Percentiles rank a stretch among this genome's conserved stretches.
Conservation (phyloP, 2,113 vertebrate genomes). For the Ptyas mucosa region DNA sequence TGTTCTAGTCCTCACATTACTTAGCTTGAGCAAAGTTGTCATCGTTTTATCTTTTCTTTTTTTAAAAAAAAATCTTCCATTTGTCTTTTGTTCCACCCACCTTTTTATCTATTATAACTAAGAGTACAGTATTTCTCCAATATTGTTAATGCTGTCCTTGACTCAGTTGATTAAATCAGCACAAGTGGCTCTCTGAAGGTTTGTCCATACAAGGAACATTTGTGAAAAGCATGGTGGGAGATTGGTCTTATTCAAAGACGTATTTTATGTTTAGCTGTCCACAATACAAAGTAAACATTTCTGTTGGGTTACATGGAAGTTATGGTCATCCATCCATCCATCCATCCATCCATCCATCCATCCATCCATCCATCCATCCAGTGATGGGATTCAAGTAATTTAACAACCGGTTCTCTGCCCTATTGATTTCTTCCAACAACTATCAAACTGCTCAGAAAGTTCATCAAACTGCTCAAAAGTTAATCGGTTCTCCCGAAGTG, state of each 20-base stretch:
- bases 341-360: not conserved
- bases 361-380: not conserved
- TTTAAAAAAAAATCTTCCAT: not conserved
- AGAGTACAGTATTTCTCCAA: not conserved
- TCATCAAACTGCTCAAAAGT: no score
- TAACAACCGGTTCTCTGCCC: no score
- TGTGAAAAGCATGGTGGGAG: not conserved
- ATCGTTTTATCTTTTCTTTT: not conserved
- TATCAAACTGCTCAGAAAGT: no score
- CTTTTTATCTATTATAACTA: not conserved
- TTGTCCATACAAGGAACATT: not conserved
- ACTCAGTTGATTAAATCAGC: not conserved
- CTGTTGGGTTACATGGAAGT: not conserved
- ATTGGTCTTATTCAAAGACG: not conserved
- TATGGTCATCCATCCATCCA: not conserved
- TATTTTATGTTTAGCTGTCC: not conserved
- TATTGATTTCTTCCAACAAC: no score
- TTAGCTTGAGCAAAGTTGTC: not conserved
- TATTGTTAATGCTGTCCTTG: not conserved
- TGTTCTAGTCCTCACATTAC: not conserved
- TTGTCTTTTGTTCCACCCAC: not conserved
- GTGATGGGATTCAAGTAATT: no score
- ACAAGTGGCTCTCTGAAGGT: not conserved
- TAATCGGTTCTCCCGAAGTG: no score
- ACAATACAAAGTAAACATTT: not conserved